Percentiles rank a stretch among this genome's conserved stretches.
Evolutionary conservation across 1,140 invertebrate species (phyloP).

Genomic region (Araneus ventricosus): DNA sequence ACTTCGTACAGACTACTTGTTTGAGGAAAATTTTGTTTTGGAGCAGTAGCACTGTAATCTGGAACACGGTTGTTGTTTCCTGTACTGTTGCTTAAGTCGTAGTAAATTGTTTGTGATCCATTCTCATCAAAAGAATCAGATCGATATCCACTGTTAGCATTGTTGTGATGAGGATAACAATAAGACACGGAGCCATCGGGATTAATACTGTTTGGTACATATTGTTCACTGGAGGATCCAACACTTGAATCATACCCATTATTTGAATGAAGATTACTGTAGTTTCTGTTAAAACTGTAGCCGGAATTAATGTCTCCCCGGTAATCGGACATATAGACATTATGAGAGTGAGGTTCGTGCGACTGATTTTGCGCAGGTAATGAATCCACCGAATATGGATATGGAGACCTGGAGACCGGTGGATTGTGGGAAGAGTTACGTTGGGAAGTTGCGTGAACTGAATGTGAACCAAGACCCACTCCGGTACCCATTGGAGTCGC

Average conservation of each 20-base stretch:
- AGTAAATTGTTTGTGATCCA: slow-evolving; percentile 74
- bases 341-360: slow-evolving; percentile 49
- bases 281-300: slow-evolving; percentile 59
- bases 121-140: slow-evolving; percentile 67
- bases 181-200: slow-evolving; percentile 72
- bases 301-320: slow-evolving; percentile 60
- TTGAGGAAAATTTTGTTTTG: slow-evolving; percentile 74
- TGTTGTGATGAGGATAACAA: slow-evolving; percentile 69
- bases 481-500: slow-evolving; percentile 48
- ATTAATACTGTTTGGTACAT: slow-evolving; percentile 71
- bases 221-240: slow-evolving; percentile 57
- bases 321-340: slow-evolving; percentile 73
- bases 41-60: slow-evolving; percentile 76
- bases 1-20: slow-evolving; percentile 72
- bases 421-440: slow-evolving; percentile 53
- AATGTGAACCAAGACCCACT: slow-evolving; percentile 33
- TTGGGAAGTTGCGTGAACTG: slow-evolving; percentile 29
- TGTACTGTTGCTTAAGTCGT: slow-evolving; percentile 72
- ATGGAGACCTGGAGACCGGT: slow-evolving; percentile 59
- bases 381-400: slow-evolving; percentile 56
- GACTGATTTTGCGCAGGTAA: slow-evolving; percentile 42
- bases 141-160: slow-evolving; percentile 47
- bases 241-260: slow-evolving; percentile 70
- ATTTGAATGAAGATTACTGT: slow-evolving; percentile 56
- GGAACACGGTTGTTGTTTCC: slow-evolving; percentile 72